Base-by-base conservation (phyloP, 2,113 vertebrate genomes). In the Clarias batrachus region DNA sequence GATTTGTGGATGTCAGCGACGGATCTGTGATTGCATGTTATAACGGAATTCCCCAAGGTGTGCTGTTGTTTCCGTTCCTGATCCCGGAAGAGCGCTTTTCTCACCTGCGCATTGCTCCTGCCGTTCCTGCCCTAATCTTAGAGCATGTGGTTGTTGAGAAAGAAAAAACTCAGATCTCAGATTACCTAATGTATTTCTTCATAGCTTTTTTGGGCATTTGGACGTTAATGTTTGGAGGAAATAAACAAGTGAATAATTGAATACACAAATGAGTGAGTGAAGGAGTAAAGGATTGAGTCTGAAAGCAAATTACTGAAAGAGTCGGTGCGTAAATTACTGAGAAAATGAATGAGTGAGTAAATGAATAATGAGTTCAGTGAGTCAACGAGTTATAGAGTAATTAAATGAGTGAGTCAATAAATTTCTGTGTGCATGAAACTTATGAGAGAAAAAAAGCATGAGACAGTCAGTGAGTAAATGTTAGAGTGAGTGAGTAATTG, bases 11-110 rank as follows among this genome's bases (percentile, higher is more conserved):
- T 66, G 66, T 52, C 4, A 60, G 54, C 2, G 74, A 71, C 23
- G 25, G 60, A 56, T 59, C 11, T 13, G 1, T 65, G 14, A 65
- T 87, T n/a, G 76, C 48, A 4, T 21, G 12, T 30, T 57, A 48
- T 27, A 2, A 21, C 14, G 2, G 9, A 41, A 25, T 89, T 52
- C 88, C 88, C 4, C 1, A 6, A 5, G 57, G 27, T 7, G 19
- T 21, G 6, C 33, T 16, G 12, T 52, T 86, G 16, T 86, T 86
- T 57, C 88, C 88, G 0, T 81, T 89, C 25, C 48, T 89, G 27
- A 68, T 86, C 30, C 84, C 85, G 60, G 71, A 65, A 62, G 48
- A 86, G 9, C 23, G 8, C 0, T 16, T 48, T 16, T n/a, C 57
- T 25, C 3, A 25, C 0, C 27, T 89, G 68, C 74, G 66, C n/a